Evolutionary conservation across 2,797 vertebrate genomes (phyloP).

Genomic region (Chiropotes sagulatus): DNA sequence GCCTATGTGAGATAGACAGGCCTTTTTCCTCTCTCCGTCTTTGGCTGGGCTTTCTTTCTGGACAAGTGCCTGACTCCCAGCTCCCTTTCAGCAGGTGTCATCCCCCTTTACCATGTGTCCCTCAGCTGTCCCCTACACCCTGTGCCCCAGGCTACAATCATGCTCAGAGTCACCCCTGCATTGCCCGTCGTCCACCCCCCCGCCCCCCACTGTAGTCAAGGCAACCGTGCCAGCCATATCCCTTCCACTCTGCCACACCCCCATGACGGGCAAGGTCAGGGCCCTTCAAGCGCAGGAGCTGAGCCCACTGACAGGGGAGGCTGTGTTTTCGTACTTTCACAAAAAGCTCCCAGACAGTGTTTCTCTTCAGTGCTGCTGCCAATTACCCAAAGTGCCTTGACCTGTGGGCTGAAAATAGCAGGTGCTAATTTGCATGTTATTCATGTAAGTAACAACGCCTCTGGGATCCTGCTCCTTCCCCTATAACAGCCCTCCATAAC

Average conservation of each 20-base stretch:
- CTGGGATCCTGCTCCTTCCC: neutral
- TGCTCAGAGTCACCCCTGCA: neutral
- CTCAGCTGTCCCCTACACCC: neutral
- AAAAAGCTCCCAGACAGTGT: neutral
- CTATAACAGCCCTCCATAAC: neutral
- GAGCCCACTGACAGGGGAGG: neutral
- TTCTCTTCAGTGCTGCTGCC: neutral
- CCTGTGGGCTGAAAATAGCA: neutral
- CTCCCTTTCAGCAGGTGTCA: slow-evolving; percentile 48
- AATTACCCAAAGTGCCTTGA: slow-evolving; percentile 30
- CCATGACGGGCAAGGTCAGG: neutral
- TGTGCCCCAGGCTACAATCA: neutral
- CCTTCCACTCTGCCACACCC: neutral
- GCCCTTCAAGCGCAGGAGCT: neutral
- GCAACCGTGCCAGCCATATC: neutral
- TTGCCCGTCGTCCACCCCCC: no score
- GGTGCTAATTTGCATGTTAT: slow-evolving; percentile 35
- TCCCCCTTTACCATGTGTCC: neutral
- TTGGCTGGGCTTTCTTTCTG: slow-evolving; percentile 32
- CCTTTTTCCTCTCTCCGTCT: neutral
- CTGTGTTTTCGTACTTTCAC: neutral
- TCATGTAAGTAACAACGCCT: neutral
- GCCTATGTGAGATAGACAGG: neutral
- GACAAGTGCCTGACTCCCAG: slow-evolving; percentile 15
- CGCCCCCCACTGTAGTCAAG: neutral